A percentile compares a stretch with the other conserved stretches of the same genome.
Conservation (phyloP, 2,888 invertebrate genomes). For the Synergus laeviventris region DNA sequence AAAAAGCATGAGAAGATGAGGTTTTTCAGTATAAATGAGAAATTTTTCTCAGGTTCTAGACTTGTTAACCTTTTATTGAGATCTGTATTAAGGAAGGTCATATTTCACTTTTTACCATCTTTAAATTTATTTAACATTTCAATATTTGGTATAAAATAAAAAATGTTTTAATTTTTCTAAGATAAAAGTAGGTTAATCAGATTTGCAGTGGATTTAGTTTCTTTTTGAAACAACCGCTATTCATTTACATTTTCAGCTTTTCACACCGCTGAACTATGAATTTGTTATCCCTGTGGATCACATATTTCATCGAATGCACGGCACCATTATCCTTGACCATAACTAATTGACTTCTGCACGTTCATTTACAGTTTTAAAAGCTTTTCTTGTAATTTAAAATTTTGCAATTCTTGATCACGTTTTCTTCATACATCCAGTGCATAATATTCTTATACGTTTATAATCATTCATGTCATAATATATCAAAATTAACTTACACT, state of each 20-base stretch:
- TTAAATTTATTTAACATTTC: neutral
- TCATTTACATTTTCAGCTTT: constrained; percentile 30
- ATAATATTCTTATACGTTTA: neutral
- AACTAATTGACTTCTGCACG: constrained; percentile 48
- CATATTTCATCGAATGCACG: constrained; percentile 39
- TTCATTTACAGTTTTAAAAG: constrained; percentile 40
- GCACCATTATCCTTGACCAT: constrained; percentile 48
- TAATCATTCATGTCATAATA: too few relatives aligned
- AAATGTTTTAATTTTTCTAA: too few relatives aligned
- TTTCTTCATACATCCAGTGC: neutral
- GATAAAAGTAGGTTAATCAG: neutral
- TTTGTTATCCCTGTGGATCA: constrained; percentile 34
- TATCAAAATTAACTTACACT: constrained; percentile 59
- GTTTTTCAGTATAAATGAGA: constrained; percentile 4
- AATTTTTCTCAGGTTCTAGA: constrained; percentile 9
- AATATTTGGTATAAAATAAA: too few relatives aligned
- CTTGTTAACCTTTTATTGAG: neutral
- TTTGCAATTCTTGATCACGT: constrained; percentile 18
- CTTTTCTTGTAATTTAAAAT: constrained; percentile 5
- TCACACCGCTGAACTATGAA: constrained; percentile 34
- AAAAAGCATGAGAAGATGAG: constrained; percentile 25
- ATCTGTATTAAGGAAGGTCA: neutral
- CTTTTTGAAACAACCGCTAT: constrained; percentile 17
- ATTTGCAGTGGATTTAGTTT: neutral
- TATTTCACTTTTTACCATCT: constrained; percentile 1